Evolutionary conservation across 1,140 invertebrate species (phyloP), one percentile per base, ranked within the genome.

Genomic region (Mycetomoellerius zeteki): DNA sequence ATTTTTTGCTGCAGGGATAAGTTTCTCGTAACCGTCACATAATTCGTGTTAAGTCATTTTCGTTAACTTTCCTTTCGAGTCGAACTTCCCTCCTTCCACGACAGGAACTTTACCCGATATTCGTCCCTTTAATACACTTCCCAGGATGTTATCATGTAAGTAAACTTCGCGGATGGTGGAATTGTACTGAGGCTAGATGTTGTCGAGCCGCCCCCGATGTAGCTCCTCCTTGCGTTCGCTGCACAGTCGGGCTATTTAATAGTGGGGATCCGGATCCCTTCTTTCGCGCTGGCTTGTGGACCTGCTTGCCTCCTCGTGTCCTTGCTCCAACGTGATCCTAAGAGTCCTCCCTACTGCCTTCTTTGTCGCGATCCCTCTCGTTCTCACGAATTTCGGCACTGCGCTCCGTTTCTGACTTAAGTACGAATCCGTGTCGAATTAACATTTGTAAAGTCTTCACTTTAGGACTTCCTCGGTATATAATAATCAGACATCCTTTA

Each of bases 201-300:
- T 89, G 89, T 90, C 85, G 86, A 91, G 93, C 94, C 94, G 94
- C 95, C 94, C 94, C 94, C 94, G 85, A 94, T 93, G 93, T 92
- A 92, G 90, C 93, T 93, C 81, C 89, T 93, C 93, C 94, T 94
- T 94, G 91, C 93, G 65, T 93, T 91, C 92, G 90, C 91, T 88
- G 52, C 84, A 43, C 84, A 91, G 71, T 86, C 89, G 71, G 58
- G 72, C 90, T 81, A 93, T 95, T 94, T 93, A 94, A 94, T 94
- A 94, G 94, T 94, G 94, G 94, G 94, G 94, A 93, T 87, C 93
- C 87, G 86, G 62, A 94, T 94, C 93, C 93, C 94, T 94, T 95
- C 94, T 94, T 95, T 94, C 91, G 92, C 93, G 91, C 90, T 92
- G 52, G 19, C 73, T 58, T 65, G 52, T 2, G 33, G 37, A 24